Percentiles rank a stretch among this genome's conserved stretches.
These are phyloP conservation scores for Eumacrocentrus americanus DNA, from an alignment of 2,888 invertebrate species.

Conservation along the genomic window DNA sequence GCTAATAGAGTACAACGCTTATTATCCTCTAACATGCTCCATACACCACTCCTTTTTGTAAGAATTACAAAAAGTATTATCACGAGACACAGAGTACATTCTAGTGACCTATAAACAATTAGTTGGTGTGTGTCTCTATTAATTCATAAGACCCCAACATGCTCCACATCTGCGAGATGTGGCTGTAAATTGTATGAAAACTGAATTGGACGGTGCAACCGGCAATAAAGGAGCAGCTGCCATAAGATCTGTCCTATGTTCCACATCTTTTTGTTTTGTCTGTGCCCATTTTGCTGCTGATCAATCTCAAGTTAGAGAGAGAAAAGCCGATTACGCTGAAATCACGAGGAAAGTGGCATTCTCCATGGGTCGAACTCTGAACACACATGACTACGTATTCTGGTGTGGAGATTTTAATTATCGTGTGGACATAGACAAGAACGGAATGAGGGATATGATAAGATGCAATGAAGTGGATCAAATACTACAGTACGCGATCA, in stretches of 20 bases:
- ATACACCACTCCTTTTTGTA: constrained; percentile 90
- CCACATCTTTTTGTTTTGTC: constrained; percentile 95
- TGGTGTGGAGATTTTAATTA: constrained; percentile 99
- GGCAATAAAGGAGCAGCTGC: constrained; percentile 96
- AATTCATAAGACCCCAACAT: constrained; percentile 89
- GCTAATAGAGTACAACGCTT: constrained; percentile 90
- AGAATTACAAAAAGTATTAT: constrained; percentile 90
- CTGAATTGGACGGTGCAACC: constrained; percentile 95
- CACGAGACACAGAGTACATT: constrained; percentile 86
- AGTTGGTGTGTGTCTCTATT: constrained; percentile 96
- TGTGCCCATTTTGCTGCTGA: constrained; percentile 99
- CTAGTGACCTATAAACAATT: constrained; percentile 92
- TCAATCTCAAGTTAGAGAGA: constrained; percentile 91
- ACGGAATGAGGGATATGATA: constrained; percentile 87
- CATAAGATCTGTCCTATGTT: constrained; percentile 88
- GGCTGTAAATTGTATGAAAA: constrained; percentile 95
- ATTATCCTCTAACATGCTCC: constrained; percentile 84
- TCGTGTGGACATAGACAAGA: constrained; percentile 93
- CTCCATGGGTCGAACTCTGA: constrained; percentile 89
- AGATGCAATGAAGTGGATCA: constrained; percentile 75
- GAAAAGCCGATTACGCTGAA: constrained; percentile 96
- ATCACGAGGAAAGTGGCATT: constrained; percentile 90
- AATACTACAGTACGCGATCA: constrained; percentile 88
- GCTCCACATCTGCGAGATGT: constrained; percentile 93
- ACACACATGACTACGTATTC: constrained; percentile 97